Conservation (phyloP, 2,113 vertebrate species). For the Anseranas semipalmata region DNA sequence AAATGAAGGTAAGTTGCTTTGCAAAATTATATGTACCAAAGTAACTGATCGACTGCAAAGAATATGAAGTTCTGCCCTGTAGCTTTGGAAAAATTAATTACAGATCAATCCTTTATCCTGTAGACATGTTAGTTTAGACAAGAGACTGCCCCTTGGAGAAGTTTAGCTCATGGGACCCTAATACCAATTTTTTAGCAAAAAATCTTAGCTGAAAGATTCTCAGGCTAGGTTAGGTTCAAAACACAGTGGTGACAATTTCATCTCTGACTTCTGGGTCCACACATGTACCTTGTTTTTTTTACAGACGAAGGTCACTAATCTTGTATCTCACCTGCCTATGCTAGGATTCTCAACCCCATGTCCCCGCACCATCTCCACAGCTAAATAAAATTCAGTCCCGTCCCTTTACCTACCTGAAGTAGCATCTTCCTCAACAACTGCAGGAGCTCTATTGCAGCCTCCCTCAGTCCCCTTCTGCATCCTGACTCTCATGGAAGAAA, state of each 20-base stretch:
- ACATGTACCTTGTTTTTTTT: fast-evolving
- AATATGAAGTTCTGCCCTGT: not conserved
- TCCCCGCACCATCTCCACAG: not conserved
- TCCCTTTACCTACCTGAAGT: not conserved
- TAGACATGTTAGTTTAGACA: not conserved
- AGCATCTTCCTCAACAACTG: not conserved
- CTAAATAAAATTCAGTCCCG: not conserved
- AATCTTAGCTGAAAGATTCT: not conserved
- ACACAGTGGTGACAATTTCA: not conserved
- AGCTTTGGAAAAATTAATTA: not conserved
- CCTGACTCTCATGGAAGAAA: not conserved
- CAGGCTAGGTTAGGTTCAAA: not conserved
- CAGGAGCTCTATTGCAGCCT: not conserved
- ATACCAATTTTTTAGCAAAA: not conserved
- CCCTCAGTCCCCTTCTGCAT: not conserved
- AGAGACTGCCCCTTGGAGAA: not conserved
- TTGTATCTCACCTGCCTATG: not conserved
- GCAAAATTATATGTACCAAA: not conserved
- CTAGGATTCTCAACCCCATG: not conserved
- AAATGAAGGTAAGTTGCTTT: conserved; percentile 86
- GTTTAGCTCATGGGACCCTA: not conserved
- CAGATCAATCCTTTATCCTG: not conserved
- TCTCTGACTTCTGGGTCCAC: not conserved
- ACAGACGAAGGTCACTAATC: not conserved
- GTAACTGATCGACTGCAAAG: not conserved